phyloP scores from a whole-genome alignment of 1,140 invertebrate species.

The Micrasema minimum region DNA sequence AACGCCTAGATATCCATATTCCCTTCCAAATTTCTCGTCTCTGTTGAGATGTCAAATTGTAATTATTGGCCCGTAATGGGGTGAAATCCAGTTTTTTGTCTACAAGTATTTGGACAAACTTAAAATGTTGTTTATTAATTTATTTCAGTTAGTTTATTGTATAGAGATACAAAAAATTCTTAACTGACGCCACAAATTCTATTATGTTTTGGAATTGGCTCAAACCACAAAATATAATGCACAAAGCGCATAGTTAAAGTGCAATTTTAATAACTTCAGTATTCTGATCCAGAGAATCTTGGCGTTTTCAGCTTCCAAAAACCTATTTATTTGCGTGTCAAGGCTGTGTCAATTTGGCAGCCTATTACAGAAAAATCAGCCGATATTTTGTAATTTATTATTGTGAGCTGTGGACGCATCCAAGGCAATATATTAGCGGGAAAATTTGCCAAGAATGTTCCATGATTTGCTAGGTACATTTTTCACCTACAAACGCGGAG shows the following conservation, averaged over 20 bases:
- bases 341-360: neutral
- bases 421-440: neutral
- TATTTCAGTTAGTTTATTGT: no score
- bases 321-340: neutral
- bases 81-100: no score
- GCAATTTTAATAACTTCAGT: neutral
- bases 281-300: neutral
- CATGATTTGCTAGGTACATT: neutral
- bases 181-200: no score
- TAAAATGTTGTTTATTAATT: no score
- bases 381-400: neutral
- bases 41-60: no score
- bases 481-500: neutral
- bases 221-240: neutral
- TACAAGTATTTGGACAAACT: no score
- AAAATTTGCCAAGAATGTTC: slow-evolving; percentile 17
- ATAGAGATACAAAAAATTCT: no score
- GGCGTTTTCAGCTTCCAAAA: neutral
- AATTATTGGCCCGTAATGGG: no score
- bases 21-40: no score
- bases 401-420: slow-evolving; percentile 17
- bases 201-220: no score
- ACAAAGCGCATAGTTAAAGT: neutral
- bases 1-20: no score
- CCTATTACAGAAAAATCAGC: neutral